These are phyloP conservation scores for Hipposideros armiger DNA, from an alignment of 2,113 vertebrate genomes.

Conservation along the genomic window DNA sequence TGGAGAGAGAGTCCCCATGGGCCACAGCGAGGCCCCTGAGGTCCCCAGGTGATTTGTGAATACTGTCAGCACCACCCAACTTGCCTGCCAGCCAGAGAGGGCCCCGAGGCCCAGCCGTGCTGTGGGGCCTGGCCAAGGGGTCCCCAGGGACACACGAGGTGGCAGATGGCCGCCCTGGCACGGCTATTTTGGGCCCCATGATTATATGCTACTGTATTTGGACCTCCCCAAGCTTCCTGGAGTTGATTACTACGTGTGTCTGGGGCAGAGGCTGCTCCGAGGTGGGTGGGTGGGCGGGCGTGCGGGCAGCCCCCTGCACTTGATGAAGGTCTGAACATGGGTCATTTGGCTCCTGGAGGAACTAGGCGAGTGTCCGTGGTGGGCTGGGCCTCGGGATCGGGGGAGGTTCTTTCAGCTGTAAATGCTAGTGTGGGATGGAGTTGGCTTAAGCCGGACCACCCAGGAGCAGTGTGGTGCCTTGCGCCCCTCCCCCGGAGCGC, in stretches of 20 bases:
- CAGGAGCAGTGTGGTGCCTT: background rate
- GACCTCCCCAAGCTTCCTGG: constrained; percentile 74
- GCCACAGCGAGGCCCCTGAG: background rate
- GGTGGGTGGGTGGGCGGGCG: constrained; percentile 43
- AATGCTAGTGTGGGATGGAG: constrained; percentile 29
- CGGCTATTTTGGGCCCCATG: constrained; percentile 71
- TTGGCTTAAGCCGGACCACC: constrained; percentile 35
- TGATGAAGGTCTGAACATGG: constrained; percentile 20
- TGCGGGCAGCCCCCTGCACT: constrained; percentile 19
- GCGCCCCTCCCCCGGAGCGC: background rate
- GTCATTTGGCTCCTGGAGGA: constrained; percentile 55
- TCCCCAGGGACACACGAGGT: constrained; percentile 63
- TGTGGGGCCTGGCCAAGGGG: constrained; percentile 46
- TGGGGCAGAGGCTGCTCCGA: constrained; percentile 62
- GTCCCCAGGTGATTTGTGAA: background rate
- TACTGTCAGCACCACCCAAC: background rate
- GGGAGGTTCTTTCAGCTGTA: background rate
- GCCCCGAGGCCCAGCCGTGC: background rate
- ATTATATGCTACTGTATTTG: constrained; percentile 80
- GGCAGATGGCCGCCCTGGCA: constrained; percentile 67
- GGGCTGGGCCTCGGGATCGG: background rate
- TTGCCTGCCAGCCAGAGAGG: background rate
- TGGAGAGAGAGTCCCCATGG: background rate
- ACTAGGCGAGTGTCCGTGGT: background rate
- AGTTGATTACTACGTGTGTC: constrained; percentile 78